These are phyloP conservation scores for Acropternis orthonyx DNA, from an alignment of 2,797 vertebrate species.

Conservation along the genomic window DNA sequence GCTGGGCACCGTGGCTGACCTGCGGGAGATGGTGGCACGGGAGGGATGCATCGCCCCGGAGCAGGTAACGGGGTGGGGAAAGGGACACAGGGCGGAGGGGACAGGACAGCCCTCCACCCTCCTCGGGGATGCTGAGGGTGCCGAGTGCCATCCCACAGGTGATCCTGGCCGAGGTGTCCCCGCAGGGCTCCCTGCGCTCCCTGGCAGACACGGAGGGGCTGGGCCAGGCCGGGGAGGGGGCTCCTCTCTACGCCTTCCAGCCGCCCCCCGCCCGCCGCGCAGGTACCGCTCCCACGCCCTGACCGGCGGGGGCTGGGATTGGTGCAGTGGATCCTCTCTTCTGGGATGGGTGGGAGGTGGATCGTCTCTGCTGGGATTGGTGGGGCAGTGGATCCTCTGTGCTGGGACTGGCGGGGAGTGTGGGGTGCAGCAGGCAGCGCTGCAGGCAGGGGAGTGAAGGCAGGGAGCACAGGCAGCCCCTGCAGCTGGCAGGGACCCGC, in stretches of 20 bases:
- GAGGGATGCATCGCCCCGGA: conserved; percentile 83
- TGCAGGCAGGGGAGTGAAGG: neutral
- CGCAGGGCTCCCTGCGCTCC: conserved; percentile 87
- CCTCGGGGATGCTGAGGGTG: neutral
- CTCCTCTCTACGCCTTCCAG: conserved; percentile 89
- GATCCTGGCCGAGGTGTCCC: conserved; percentile 86
- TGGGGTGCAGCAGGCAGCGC: too few relatives aligned
- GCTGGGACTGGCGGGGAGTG: neutral
- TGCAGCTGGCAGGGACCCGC: neutral
- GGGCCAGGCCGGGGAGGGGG: conserved; percentile 81
- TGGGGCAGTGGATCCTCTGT: neutral
- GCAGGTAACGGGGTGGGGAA: conserved; percentile 76
- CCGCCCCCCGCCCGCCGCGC: conserved; percentile 73
- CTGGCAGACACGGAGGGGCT: conserved; percentile 88
- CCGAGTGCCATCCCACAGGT: conserved; percentile 72
- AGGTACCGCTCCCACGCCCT: conserved; percentile 70
- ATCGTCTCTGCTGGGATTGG: neutral
- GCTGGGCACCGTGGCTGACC: conserved; percentile 80
- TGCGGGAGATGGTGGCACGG: conserved; percentile 87
- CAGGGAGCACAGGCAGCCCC: neutral
- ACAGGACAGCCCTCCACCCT: accelerated
- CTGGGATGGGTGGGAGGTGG: neutral
- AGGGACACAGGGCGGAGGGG: neutral
- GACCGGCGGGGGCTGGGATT: neutral
- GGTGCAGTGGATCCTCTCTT: too few relatives aligned